A percentile compares a stretch with the other conserved stretches of the same genome.
Evolutionary conservation across 2,113 vertebrate genomes (phyloP).

Genomic region (Paralichthys olivaceus): DNA sequence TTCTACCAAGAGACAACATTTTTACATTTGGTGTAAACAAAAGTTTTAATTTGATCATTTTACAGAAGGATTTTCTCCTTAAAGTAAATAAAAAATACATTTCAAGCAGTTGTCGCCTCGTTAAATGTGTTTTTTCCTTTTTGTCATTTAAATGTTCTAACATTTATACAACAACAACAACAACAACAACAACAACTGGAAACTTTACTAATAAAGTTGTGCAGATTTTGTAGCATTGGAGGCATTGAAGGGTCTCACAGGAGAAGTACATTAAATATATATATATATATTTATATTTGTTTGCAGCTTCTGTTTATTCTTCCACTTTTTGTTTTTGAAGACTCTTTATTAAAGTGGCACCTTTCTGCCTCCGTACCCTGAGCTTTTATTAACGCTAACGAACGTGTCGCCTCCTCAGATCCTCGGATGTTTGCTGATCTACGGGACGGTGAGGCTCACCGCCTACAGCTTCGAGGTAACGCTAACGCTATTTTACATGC

Average conservation of each 20-base stretch:
- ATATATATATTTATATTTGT: no score
- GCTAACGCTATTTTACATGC: background rate
- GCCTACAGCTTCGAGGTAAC: slow-evolving; percentile 9
- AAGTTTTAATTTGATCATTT: no score
- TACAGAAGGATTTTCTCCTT: no score
- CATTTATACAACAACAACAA: no score
- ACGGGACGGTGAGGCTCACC: background rate
- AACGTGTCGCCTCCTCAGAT: slow-evolving; percentile 41
- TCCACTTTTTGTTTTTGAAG: background rate
- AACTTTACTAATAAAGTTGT: no score
- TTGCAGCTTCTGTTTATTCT: background rate
- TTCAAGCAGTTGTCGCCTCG: background rate
- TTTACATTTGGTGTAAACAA: no score
- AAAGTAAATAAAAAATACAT: background rate
- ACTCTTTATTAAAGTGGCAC: background rate
- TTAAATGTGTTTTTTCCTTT: no score
- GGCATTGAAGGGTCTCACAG: no score
- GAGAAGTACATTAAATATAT: no score
- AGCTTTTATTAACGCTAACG: background rate
- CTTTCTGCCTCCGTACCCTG: background rate
- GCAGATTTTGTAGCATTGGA: no score
- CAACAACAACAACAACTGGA: no score
- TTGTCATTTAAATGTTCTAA: no score
- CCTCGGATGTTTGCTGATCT: slow-evolving; percentile 51
- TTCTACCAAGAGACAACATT: background rate